phyloP scores from a whole-genome alignment of 1,140 invertebrate genomes.

The Formica selysi region DNA sequence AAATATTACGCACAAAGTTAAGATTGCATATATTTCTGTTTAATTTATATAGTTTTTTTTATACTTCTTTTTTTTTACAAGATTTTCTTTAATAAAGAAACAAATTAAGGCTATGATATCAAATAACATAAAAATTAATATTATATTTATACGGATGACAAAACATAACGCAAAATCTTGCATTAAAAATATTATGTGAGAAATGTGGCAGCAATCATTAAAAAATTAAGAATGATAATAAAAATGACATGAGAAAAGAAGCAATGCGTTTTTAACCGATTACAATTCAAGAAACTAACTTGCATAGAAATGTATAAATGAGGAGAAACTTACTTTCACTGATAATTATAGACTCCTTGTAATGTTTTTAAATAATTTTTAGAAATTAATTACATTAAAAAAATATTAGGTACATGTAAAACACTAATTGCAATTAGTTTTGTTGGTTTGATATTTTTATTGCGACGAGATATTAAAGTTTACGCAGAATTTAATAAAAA shows the following conservation, averaged over 20 bases:
- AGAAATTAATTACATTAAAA: neutral
- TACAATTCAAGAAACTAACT: conserved; percentile 11
- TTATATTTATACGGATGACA: neutral
- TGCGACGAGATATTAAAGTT: neutral
- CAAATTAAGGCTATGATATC: neutral
- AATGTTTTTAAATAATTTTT: neutral
- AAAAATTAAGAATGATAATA: neutral
- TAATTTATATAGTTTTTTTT: neutral
- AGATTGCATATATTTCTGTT: neutral
- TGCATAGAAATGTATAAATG: neutral
- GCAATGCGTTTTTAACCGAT: neutral
- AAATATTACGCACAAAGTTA: neutral
- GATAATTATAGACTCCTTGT: neutral
- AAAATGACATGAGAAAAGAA: neutral
- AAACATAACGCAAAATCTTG: neutral
- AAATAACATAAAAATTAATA: conserved; percentile 1
- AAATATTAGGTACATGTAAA: neutral
- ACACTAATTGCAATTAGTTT: neutral
- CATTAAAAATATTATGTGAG: neutral
- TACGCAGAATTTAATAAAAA: conserved; percentile 42
- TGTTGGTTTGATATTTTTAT: conserved; percentile 13
- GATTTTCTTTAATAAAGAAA: neutral
- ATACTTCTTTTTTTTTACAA: neutral
- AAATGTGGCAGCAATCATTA: neutral
- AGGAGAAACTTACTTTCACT: neutral